Percentiles rank a stretch among this genome's conserved stretches.
Evolutionary conservation across 2,888 invertebrate genomes (phyloP).

Genomic region (Pycnomerus fuliginosus): DNA sequence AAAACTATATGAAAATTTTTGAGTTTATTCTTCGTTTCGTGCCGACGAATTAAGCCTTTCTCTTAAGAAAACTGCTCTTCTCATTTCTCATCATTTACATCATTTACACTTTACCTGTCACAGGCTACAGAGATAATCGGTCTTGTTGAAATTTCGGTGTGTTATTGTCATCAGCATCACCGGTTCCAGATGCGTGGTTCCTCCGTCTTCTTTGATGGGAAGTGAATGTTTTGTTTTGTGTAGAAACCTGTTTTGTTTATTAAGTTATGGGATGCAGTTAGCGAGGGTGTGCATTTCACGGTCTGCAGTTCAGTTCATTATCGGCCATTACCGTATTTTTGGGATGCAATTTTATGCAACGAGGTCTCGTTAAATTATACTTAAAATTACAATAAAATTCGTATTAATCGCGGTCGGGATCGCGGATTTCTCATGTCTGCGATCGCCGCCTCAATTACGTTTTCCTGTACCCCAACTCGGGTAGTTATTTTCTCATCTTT

Average conservation of each 20-base stretch:
- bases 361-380: slow-evolving; percentile 47
- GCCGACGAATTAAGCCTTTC: no score
- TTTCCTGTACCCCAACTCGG: slow-evolving; percentile 28
- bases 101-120: slow-evolving; percentile 45
- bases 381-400: slow-evolving; percentile 46
- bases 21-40: no score
- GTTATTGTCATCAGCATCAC: slow-evolving; percentile 21
- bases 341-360: slow-evolving; percentile 50
- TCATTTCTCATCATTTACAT: no score
- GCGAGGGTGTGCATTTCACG: slow-evolving; percentile 44
- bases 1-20: no score
- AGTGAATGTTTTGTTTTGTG: slow-evolving; percentile 17
- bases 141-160: slow-evolving; percentile 34
- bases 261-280: slow-evolving; percentile 22
- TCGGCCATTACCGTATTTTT: slow-evolving; percentile 48
- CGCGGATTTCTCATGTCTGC: slow-evolving; percentile 41
- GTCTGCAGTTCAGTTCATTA: slow-evolving; percentile 44
- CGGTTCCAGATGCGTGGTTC: slow-evolving; percentile 25
- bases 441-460: slow-evolving; percentile 39
- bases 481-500: no score
- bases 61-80: no score
- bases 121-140: slow-evolving; percentile 42
- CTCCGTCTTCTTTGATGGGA: slow-evolving; percentile 21
- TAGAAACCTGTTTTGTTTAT: slow-evolving; percentile 10
- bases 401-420: slow-evolving; percentile 46